These are phyloP conservation scores for Microplitis demolitor DNA, from an alignment of 1,140 invertebrate genomes.

Conservation along the genomic window DNA sequence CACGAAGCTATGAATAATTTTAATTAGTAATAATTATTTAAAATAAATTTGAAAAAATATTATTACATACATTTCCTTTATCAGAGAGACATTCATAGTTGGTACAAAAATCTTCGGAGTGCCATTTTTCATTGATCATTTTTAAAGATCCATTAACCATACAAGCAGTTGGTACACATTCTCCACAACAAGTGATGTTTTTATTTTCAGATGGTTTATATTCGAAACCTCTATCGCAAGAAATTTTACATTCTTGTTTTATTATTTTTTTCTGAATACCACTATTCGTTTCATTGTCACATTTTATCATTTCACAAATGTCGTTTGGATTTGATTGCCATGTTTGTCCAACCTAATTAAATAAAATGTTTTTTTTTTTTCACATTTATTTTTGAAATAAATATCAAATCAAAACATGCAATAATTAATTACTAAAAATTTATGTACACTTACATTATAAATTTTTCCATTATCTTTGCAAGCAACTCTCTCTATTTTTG, in stretches of 20 bases:
- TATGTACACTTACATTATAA: constrained; percentile 55
- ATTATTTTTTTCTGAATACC: constrained; percentile 57
- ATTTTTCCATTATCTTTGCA: constrained; percentile 66
- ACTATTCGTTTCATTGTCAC: constrained; percentile 49
- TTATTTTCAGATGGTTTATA: constrained; percentile 49
- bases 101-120: constrained; percentile 66
- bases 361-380: not conserved
- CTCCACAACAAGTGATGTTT: constrained; percentile 68
- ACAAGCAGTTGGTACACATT: constrained; percentile 68
- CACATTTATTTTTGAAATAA: not conserved
- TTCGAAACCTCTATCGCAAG: constrained; percentile 53
- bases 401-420: not conserved
- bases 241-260: constrained; percentile 40
- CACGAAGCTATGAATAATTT: constrained; percentile 50
- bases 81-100: constrained; percentile 63
- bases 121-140: constrained; percentile 63
- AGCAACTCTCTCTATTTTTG: constrained; percentile 62
- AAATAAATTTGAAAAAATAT: not conserved
- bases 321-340: constrained; percentile 63
- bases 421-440: not conserved
- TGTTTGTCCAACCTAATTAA: constrained; percentile 60
- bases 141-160: constrained; percentile 61
- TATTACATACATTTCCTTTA: constrained; percentile 62
- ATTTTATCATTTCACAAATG: constrained; percentile 62
- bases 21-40: not conserved